A percentile compares a stretch with the other conserved stretches of the same genome.
These are phyloP conservation scores for Chaetodon trifascialis DNA, from an alignment of 2,113 vertebrate genomes.

Conservation along the genomic window DNA sequence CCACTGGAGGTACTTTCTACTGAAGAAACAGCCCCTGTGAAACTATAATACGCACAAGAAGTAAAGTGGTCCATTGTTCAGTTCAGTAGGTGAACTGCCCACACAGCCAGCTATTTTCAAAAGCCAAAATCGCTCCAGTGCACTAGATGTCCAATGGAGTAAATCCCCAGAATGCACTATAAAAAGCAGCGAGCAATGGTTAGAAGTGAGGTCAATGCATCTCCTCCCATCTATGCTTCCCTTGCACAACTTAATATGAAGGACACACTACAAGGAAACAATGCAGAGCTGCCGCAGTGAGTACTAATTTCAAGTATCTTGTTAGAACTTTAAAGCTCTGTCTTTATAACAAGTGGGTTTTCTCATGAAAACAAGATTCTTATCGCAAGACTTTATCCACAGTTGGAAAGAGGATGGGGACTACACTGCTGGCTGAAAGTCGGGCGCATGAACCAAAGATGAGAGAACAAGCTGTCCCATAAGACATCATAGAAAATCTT, in stretches of 20 bases:
- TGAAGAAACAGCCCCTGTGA: constrained; percentile 3
- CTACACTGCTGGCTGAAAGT: constrained; percentile 15
- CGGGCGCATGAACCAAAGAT: constrained; percentile 27
- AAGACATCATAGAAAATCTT: constrained; percentile 34
- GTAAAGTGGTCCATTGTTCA: constrained; percentile 22
- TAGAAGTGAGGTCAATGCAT: not conserved
- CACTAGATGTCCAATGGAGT: constrained; percentile 12
- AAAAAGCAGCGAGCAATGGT: constrained; percentile 10
- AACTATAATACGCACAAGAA: not conserved
- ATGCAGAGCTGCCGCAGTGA: not conserved
- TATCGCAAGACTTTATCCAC: constrained; percentile 22
- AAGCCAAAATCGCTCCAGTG: constrained; percentile 9
- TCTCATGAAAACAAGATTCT: constrained; percentile 22
- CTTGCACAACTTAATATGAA: constrained; percentile 4
- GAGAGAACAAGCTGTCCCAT: constrained; percentile 38
- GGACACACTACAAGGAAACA: no score
- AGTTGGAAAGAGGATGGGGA: constrained; percentile 22
- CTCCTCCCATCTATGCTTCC: not conserved
- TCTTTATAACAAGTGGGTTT: constrained; percentile 18
- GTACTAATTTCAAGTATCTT: not conserved
- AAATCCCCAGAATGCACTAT: constrained; percentile 15
- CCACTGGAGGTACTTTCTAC: not conserved
- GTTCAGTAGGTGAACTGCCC: constrained; percentile 25
- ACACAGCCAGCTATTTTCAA: constrained; percentile 29
- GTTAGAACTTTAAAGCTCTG: constrained; percentile 4